Percentiles rank a stretch among this genome's conserved stretches.
phyloP scores from a whole-genome alignment of 2,797 vertebrate genomes.

The Neomorphus geoffroyi region DNA sequence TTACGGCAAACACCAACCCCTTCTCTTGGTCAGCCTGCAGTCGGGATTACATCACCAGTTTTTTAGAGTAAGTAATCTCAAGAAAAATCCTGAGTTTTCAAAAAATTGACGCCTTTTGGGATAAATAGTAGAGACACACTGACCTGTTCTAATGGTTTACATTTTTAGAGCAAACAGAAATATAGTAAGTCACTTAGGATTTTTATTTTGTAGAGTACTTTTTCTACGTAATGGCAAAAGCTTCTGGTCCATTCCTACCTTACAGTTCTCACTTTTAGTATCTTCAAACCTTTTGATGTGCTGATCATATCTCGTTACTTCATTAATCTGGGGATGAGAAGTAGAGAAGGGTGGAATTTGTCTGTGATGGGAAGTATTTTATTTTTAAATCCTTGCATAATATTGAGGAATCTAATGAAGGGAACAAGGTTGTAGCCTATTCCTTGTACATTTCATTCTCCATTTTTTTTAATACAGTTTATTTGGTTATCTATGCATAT shows the following conservation, averaged over 20 bases:
- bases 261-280: not conserved
- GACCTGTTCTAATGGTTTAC: not conserved
- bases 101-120: not conserved
- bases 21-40: slow-evolving; percentile 99
- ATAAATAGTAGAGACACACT: not conserved
- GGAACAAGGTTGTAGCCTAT: not conserved
- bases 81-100: slow-evolving; percentile 59
- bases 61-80: slow-evolving; percentile 95
- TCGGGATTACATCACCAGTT: slow-evolving; percentile 99
- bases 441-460: not conserved
- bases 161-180: not conserved
- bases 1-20: slow-evolving; percentile 98
- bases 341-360: not conserved
- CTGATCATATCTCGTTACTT: not conserved
- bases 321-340: not conserved
- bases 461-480: not conserved
- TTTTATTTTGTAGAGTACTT: not conserved
- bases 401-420: not conserved
- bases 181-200: not conserved
- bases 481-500: not conserved
- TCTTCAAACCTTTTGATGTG: not conserved
- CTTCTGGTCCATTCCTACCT: not conserved
- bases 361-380: not conserved
- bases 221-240: not conserved
- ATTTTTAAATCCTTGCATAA: not conserved